Evolutionary conservation across 2,888 invertebrate species (phyloP).

Genomic region (Oegoconia quadripuncta): DNA sequence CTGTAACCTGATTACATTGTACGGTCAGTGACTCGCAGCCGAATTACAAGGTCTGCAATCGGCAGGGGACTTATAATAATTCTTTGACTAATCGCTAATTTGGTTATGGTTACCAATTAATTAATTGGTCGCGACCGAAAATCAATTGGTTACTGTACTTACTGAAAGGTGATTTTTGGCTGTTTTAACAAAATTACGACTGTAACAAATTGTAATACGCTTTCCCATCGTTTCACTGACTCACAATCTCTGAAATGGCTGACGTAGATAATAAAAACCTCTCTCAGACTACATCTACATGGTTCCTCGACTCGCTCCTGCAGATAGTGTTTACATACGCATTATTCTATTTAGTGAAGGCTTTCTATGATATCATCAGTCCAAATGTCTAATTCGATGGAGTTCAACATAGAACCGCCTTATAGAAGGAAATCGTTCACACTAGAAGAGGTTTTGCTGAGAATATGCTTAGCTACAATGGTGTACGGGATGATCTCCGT

Average conservation of each 20-base stretch:
- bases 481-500: no score
- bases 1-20: no score
- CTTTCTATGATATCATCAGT: constrained; percentile 43
- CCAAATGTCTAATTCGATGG: constrained; percentile 15
- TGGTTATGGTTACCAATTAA: background rate
- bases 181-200: constrained; percentile 28
- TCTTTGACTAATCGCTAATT: background rate
- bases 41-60: no score
- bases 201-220: constrained; percentile 1
- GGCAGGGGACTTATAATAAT: no score
- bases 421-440: constrained; percentile 12
- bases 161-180: constrained; percentile 25
- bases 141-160: background rate
- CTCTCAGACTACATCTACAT: constrained; percentile 15
- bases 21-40: no score
- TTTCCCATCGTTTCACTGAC: background rate
- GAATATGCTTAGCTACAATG: constrained; percentile 37
- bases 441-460: constrained; percentile 33
- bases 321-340: constrained; percentile 47
- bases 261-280: background rate
- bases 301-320: constrained; percentile 34
- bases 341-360: constrained; percentile 48
- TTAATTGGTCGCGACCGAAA: no score
- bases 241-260: background rate
- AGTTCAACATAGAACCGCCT: background rate